Evolutionary conservation across 2,797 vertebrate genomes (phyloP).

Genomic region (Tamandua tetradactyla): DNA sequence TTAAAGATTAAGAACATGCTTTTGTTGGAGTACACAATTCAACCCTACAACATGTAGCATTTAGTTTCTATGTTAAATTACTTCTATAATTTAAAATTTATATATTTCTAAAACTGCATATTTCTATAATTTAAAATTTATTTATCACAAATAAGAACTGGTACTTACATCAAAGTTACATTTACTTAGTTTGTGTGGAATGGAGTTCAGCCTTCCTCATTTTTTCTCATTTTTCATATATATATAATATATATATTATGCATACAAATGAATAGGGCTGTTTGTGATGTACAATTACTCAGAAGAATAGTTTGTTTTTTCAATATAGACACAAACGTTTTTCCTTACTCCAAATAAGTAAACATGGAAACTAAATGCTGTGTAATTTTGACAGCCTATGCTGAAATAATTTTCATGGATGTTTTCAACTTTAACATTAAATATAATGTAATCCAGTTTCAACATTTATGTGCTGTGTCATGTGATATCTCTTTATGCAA

Average conservation of each 20-base stretch:
- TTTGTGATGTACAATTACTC: background rate
- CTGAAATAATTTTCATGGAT: background rate
- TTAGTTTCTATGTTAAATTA: background rate
- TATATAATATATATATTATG: no score
- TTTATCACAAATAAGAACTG: background rate
- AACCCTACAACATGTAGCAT: no score
- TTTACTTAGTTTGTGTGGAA: background rate
- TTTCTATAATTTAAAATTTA: no score
- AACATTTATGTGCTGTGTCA: background rate
- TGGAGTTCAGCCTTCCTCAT: background rate
- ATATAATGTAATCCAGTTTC: background rate
- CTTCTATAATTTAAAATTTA: background rate
- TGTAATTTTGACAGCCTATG: background rate
- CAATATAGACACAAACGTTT: background rate
- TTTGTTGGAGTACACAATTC: no score
- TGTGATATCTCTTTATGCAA: background rate
- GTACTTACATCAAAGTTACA: background rate
- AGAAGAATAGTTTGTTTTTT: background rate
- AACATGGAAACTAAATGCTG: background rate
- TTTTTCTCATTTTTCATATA: background rate
- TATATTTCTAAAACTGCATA: no score
- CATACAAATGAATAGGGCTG: background rate
- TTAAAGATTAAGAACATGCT: no score
- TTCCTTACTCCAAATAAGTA: background rate
- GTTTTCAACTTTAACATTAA: background rate